A percentile compares a stretch with the other conserved stretches of the same genome.
Evolutionary conservation across 1,140 invertebrate species (phyloP).

Genomic region (Conus ventricosus): DNA sequence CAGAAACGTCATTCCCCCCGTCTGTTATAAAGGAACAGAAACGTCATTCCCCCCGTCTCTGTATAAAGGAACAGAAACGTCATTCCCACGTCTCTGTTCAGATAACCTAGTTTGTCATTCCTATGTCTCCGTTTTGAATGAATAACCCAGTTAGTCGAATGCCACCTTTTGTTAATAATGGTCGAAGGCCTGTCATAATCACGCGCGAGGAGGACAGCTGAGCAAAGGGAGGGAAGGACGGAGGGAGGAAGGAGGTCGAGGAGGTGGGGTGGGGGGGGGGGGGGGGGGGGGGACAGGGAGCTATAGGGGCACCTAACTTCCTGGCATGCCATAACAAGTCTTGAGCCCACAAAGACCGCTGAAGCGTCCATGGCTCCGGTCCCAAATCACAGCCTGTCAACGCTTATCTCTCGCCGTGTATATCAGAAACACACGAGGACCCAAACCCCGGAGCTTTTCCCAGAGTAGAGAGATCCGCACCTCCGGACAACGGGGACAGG

Average conservation of each 20-base stretch:
- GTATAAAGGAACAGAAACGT: too few relatives aligned
- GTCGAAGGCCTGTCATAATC: background rate
- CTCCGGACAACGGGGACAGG: background rate
- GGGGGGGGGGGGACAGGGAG: background rate
- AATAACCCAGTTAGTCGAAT: background rate
- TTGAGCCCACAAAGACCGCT: background rate
- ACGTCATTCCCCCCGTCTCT: too few relatives aligned
- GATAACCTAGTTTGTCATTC: too few relatives aligned
- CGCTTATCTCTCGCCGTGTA: background rate
- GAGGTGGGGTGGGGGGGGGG: background rate
- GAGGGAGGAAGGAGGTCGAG: background rate
- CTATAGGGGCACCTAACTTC: background rate
- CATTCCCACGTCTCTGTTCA: too few relatives aligned
- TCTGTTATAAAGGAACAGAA: too few relatives aligned
- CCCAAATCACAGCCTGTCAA: background rate
- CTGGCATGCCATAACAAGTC: constrained; percentile 5
- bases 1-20: too few relatives aligned
- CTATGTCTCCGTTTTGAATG: background rate
- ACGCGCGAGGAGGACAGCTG: background rate
- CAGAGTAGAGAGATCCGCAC: background rate
- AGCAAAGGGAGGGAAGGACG: background rate
- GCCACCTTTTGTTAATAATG: background rate
- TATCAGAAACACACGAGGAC: background rate
- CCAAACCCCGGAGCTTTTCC: background rate
- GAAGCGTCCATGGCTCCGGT: background rate